Base-by-base conservation (phyloP, 2,113 vertebrate species). In the Pluvialis apricaria region DNA sequence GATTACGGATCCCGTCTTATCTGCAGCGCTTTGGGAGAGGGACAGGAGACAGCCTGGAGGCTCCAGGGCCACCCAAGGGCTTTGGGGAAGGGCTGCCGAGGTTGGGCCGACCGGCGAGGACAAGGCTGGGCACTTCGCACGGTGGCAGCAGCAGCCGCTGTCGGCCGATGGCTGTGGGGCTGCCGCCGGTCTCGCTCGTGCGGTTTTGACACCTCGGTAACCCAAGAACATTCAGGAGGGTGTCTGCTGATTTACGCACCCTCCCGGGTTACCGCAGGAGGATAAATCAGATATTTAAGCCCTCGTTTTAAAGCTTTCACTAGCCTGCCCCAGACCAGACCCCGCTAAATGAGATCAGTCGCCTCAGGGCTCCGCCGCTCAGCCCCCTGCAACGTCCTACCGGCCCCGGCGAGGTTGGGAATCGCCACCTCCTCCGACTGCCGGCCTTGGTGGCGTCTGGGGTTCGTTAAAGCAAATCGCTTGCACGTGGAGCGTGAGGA, bases 1-100 rank as follows among this genome's bases (percentile, higher is more conserved):
- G 31, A 47, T 84, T 34, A 2, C 0, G 4, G 82, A 20, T 62
- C 78, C 51, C 69, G 1, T 2, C 58, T 31, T 1, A 11, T 0
- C 54, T 1, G 36, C 45, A 5, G 69, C 1, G 7, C 64, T 80
- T 57, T 0, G 3, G 77, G 64, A 81, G 24, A 6, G 20, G 78
- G 29, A 2, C 0, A 1, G 60, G 61, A 38, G 44, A 17, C 22
- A 47, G 6, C 36, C 16, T 34, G 71, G 40, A 16, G 62, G 52
- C 12, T 4, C 36, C 49, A 8, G 42, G 34, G 49, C 61, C 55
- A 62, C 51, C 47, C 19, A 8, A 5, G 1, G 8, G 31, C 22
- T 40, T 47, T 22, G 5, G 55, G 38, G 10, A 58, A 4, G 1
- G 5, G 51, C 19, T 25, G 6, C 44, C 4, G 28, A 28, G 32